Conservation (phyloP, 2,797 vertebrate species). For the Syngnathus rostellatus region DNA sequence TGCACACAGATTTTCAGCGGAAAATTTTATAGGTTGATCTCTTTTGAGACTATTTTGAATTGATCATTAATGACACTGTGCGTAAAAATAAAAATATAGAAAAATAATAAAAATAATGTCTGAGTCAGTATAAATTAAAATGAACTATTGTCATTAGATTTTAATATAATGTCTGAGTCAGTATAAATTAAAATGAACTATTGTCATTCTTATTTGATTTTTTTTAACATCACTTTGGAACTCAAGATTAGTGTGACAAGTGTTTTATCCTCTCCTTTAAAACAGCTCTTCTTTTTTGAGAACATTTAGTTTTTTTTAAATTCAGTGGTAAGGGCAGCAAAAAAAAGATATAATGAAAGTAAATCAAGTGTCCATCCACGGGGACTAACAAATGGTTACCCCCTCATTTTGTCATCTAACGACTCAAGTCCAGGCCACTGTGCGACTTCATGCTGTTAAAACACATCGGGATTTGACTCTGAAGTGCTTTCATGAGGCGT, state of each 20-base stretch:
- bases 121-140: no score
- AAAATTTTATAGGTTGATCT: not conserved
- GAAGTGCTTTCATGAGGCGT: slow-evolving; percentile 23
- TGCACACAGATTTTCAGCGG: not conserved
- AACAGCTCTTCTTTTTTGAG: no score
- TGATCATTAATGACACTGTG: not conserved
- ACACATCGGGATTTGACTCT: slow-evolving; percentile 10
- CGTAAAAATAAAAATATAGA: no score
- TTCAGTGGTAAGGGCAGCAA: not conserved
- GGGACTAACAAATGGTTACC: not conserved
- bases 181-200: no score
- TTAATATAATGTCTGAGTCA: no score
- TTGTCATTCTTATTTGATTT: no score
- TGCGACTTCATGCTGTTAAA: not conserved
- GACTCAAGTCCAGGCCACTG: not conserved
- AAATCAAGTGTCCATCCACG: not conserved
- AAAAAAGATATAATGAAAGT: not conserved
- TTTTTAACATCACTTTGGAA: no score
- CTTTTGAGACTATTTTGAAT: not conserved
- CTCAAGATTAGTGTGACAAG: no score
- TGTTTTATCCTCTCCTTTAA: no score
- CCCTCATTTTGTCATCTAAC: not conserved
- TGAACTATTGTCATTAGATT: no score
- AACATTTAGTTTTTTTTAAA: no score
- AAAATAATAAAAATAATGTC: no score